Evolutionary conservation across 2,113 vertebrate genomes (phyloP).

Genomic region (Promerops cafer): DNA sequence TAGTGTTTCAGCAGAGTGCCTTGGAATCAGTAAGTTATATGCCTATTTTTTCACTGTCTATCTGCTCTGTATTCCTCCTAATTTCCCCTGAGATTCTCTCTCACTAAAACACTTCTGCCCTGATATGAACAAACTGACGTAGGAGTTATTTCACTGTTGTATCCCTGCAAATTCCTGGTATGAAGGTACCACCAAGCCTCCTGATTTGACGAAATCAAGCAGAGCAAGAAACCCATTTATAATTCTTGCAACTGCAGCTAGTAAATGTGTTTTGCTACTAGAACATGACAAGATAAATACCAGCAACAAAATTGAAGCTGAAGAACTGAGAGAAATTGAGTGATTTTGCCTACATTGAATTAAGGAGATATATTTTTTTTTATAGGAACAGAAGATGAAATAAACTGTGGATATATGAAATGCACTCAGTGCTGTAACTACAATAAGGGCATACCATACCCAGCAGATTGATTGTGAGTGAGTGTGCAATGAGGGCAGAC

Average conservation of each 20-base stretch:
- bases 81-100: slow-evolving; percentile 29
- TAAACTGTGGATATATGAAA: background rate
- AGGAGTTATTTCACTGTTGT: background rate
- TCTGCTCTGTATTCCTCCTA: background rate
- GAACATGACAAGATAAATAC: background rate
- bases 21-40: background rate
- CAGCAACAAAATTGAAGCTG: background rate
- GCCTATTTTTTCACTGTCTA: background rate
- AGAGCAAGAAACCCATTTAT: background rate
- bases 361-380: background rate
- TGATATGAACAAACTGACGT: background rate
- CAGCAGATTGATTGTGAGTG: background rate
- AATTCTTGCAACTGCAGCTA: background rate
- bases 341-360: background rate
- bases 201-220: background rate
- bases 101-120: background rate
- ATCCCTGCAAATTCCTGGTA: background rate
- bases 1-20: background rate
- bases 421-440: background rate
- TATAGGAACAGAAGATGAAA: background rate
- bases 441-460: accelerated
- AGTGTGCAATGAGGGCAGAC: background rate
- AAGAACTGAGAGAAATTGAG: background rate
- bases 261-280: background rate
- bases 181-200: background rate